A percentile compares a stretch with the other conserved stretches of the same genome.
Evolutionary conservation across 2,113 vertebrate genomes (phyloP).

Genomic region (Chaenogobius annularis): DNA sequence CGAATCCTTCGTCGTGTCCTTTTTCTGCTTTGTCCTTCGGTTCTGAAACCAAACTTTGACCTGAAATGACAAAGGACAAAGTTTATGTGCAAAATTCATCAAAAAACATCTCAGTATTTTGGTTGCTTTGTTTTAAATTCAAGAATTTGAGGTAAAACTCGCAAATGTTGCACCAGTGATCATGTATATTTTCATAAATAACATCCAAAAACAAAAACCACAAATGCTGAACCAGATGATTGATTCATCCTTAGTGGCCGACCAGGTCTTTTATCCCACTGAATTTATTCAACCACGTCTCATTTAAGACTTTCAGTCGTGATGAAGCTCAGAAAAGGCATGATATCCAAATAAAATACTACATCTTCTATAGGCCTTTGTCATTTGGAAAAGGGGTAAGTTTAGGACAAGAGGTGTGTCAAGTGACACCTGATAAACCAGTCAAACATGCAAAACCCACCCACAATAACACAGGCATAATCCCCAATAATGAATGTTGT

Average conservation of each 20-base stretch:
- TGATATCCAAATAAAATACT: not conserved
- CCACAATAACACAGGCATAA: slow-evolving; percentile 20
- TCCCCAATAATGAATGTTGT: slow-evolving; percentile 26
- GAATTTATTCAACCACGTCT: not conserved
- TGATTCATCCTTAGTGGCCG: not conserved
- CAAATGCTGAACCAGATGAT: not conserved
- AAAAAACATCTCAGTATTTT: too few species aligned
- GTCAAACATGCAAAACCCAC: slow-evolving; percentile 16
- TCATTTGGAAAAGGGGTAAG: not conserved
- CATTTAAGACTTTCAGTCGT: not conserved
- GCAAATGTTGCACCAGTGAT: too few species aligned
- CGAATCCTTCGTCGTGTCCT: slow-evolving; percentile 92
- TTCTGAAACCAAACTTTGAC: slow-evolving; percentile 98
- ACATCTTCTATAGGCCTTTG: not conserved
- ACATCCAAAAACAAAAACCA: not conserved
- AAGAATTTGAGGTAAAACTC: too few species aligned
- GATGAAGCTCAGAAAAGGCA: not conserved
- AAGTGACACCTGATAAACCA: not conserved
- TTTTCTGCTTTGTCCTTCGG: slow-evolving; percentile 96
- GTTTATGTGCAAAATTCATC: not conserved
- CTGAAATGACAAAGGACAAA: slow-evolving; percentile 63
- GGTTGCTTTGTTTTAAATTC: too few species aligned
- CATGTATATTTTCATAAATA: too few species aligned
- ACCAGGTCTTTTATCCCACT: not conserved
- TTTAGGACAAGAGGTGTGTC: not conserved